These are phyloP conservation scores for Drosophila limbata DNA, from an alignment of 2,888 invertebrate species.

Conservation along the genomic window DNA sequence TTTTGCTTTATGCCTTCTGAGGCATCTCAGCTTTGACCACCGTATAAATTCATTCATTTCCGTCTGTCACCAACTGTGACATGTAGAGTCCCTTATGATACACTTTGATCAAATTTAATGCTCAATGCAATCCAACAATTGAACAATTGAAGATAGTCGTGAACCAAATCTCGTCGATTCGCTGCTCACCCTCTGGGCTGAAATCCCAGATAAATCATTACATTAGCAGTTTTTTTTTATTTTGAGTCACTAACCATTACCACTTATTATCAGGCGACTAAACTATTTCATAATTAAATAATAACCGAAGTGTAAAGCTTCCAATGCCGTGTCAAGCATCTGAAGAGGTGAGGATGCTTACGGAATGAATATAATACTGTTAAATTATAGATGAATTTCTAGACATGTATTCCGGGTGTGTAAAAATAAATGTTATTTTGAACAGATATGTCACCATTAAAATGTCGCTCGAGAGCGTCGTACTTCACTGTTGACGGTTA, in stretches of 20 bases:
- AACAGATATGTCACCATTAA: conserved; percentile 5
- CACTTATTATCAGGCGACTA: background rate
- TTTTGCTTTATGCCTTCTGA: background rate
- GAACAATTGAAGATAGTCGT: background rate
- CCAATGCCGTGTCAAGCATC: background rate
- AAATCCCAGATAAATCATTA: background rate
- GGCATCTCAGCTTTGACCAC: background rate
- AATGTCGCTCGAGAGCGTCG: conserved; percentile 19
- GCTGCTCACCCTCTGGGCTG: background rate
- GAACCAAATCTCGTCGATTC: background rate
- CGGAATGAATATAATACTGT: conserved; percentile 5
- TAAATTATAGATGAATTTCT: conserved; percentile 1
- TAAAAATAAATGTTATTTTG: conserved; percentile 1
- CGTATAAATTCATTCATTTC: background rate
- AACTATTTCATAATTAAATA: conserved; percentile 2
- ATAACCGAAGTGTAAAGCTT: background rate
- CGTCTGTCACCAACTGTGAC: background rate
- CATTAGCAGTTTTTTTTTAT: background rate
- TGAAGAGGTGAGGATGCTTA: background rate
- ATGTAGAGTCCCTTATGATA: background rate
- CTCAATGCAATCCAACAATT: background rate
- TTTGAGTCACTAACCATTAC: background rate
- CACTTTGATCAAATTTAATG: background rate
- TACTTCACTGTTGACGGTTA: conserved; percentile 32
- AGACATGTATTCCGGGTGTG: background rate